These are phyloP conservation scores for Erebia aethiops DNA, from an alignment of 2,888 invertebrate species.

Conservation along the genomic window DNA sequence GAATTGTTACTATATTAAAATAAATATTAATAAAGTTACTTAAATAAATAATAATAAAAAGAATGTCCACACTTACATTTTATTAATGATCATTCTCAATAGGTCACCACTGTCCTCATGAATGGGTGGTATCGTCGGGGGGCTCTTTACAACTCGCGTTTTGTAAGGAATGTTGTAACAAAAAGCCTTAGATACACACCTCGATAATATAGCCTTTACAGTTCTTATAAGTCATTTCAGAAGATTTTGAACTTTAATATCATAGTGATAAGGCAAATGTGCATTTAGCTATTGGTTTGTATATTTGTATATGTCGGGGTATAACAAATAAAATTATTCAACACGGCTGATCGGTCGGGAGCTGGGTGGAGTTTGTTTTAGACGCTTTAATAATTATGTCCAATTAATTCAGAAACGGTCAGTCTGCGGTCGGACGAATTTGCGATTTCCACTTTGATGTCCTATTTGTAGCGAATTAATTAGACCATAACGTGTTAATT, in stretches of 20 bases:
- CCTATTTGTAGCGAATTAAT: conserved; percentile 49
- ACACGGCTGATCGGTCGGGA: conserved; percentile 69
- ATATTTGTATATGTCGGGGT: conserved; percentile 42
- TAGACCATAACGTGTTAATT: conserved; percentile 46
- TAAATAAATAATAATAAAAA: conserved; percentile 24
- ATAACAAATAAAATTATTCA: conserved; percentile 71
- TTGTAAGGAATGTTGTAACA: conserved; percentile 82
- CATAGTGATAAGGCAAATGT: conserved; percentile 39
- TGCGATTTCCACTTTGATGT: conserved; percentile 68
- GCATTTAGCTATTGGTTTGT: conserved; percentile 19
- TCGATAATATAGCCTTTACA: conserved; percentile 62
- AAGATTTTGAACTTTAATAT: conserved; percentile 49
- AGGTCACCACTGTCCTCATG: conserved; percentile 81
- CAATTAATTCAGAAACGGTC: conserved; percentile 76
- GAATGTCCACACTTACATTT: conserved; percentile 57
- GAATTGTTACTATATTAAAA: neutral
- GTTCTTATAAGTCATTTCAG: conserved; percentile 33
- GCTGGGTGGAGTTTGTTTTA: conserved; percentile 76
- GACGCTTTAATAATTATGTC: conserved; percentile 81
- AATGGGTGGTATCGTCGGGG: conserved; percentile 82
- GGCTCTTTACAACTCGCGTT: conserved; percentile 81
- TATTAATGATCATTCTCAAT: conserved; percentile 69
- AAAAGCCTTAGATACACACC: conserved; percentile 80
- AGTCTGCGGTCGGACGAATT: conserved; percentile 54
- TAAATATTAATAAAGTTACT: neutral